phyloP scores from a whole-genome alignment of 2,113 vertebrate species.

The Eulemur macaco region DNA sequence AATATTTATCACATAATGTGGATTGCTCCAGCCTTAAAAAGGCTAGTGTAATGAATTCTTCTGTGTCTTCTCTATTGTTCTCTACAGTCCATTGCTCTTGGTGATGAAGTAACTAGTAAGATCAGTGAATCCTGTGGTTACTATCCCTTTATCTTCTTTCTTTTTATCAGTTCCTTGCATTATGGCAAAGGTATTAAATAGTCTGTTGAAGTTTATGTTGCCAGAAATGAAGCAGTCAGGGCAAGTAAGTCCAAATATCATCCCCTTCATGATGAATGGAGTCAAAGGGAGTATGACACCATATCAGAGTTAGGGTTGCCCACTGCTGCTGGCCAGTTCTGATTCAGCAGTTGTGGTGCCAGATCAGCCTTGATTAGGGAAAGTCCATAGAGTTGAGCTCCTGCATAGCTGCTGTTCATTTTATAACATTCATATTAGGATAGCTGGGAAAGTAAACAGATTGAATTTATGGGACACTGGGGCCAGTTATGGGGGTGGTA shows the following conservation, averaged over 20 bases:
- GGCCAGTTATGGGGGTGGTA: neutral
- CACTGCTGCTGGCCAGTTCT: neutral
- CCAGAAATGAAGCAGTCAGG: neutral
- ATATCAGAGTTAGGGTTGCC: neutral
- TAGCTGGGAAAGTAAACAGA: neutral
- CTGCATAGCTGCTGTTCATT: neutral
- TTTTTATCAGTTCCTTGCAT: neutral
- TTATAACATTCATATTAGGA: neutral
- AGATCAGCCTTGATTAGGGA: neutral
- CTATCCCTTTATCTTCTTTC: neutral
- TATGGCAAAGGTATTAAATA: neutral
- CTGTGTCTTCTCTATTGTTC: neutral
- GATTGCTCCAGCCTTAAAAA: neutral
- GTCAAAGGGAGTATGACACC: neutral
- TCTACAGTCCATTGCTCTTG: neutral
- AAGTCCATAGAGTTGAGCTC: neutral
- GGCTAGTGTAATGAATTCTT: neutral
- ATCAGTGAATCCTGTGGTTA: neutral
- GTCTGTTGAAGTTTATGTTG: neutral
- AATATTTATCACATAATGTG: neutral
- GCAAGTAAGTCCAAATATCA: neutral
- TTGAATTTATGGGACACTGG: neutral
- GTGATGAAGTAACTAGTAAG: neutral
- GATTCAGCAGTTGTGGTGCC: neutral
- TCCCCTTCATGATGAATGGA: neutral